A percentile compares a stretch with the other conserved stretches of the same genome.
Evolutionary conservation across 2,888 invertebrate species (phyloP).

Genomic region (Thyatira batis): DNA sequence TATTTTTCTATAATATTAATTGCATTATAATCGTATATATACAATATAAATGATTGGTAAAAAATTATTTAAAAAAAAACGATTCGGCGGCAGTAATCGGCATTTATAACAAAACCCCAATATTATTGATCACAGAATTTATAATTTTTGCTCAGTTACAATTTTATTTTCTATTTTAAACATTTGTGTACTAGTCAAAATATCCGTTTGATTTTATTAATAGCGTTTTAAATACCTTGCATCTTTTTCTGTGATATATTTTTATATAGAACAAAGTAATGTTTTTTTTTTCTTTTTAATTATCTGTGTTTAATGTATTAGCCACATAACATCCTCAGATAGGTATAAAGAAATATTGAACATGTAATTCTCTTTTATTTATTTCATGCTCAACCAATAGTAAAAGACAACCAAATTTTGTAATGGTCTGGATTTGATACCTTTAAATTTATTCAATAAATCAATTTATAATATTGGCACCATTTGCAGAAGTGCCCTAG

Average conservation of each 20-base stretch:
- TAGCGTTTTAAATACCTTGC: conserved; percentile 47
- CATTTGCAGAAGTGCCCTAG: neutral
- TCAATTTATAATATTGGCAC: conserved; percentile 7
- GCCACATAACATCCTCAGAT: conserved; percentile 71
- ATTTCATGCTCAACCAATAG: conserved; percentile 43
- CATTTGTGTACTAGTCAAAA: conserved; percentile 70
- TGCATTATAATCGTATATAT: neutral
- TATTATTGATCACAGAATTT: conserved; percentile 9
- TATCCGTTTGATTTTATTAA: conserved; percentile 55
- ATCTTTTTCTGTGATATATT: conserved; percentile 73
- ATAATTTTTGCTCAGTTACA: conserved; percentile 23
- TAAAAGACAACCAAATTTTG: conserved; percentile 31
- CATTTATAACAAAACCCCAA: conserved; percentile 7
- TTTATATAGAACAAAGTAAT: conserved; percentile 69
- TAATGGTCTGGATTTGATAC: conserved; percentile 26
- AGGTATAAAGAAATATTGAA: conserved; percentile 27
- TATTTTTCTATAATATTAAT: conserved; percentile 1
- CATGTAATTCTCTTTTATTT: conserved; percentile 5
- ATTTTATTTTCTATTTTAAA: conserved; percentile 39
- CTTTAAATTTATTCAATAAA: conserved; percentile 24
- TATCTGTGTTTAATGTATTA: conserved; percentile 55
- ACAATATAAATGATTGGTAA: neutral
- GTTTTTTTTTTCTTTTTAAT: conserved; percentile 27
- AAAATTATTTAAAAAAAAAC: neutral
- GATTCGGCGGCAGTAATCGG: conserved; percentile 8